Percentiles rank a stretch among this genome's conserved stretches.
These are phyloP conservation scores for Apamea crenata DNA, from an alignment of 2,888 invertebrate genomes.

Conservation along the genomic window DNA sequence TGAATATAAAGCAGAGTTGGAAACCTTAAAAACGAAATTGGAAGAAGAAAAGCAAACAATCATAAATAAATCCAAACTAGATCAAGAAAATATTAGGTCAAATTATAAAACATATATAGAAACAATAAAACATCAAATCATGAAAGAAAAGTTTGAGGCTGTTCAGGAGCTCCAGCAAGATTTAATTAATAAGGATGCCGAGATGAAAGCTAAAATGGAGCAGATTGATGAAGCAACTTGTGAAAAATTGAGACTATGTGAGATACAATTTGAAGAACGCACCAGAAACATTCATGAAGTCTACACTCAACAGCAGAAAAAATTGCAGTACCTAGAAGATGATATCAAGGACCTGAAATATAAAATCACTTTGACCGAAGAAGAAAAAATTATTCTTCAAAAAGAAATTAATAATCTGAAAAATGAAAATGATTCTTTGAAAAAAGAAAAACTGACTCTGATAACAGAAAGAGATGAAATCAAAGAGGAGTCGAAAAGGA, in stretches of 20 bases:
- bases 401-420: constrained; percentile 79
- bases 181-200: constrained; percentile 79
- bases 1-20: constrained; percentile 87
- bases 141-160: constrained; percentile 82
- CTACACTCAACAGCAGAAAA: constrained; percentile 80
- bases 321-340: constrained; percentile 79
- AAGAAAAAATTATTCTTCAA: constrained; percentile 77
- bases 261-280: constrained; percentile 88
- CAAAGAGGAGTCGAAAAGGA: constrained; percentile 82
- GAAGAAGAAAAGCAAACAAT: constrained; percentile 87
- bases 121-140: constrained; percentile 79
- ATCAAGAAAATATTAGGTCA: constrained; percentile 82
- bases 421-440: constrained; percentile 78
- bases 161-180: constrained; percentile 81
- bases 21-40: constrained; percentile 84
- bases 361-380: constrained; percentile 76
- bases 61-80: constrained; percentile 80
- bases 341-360: constrained; percentile 82
- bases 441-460: constrained; percentile 75
- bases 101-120: constrained; percentile 81
- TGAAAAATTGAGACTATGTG: constrained; percentile 86
- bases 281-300: constrained; percentile 82
- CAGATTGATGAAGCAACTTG: constrained; percentile 86
- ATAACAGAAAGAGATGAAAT: constrained; percentile 77
- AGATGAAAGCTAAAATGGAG: constrained; percentile 87